Conservation (phyloP, 1,140 invertebrate genomes). For the Penaeus indicus region DNA sequence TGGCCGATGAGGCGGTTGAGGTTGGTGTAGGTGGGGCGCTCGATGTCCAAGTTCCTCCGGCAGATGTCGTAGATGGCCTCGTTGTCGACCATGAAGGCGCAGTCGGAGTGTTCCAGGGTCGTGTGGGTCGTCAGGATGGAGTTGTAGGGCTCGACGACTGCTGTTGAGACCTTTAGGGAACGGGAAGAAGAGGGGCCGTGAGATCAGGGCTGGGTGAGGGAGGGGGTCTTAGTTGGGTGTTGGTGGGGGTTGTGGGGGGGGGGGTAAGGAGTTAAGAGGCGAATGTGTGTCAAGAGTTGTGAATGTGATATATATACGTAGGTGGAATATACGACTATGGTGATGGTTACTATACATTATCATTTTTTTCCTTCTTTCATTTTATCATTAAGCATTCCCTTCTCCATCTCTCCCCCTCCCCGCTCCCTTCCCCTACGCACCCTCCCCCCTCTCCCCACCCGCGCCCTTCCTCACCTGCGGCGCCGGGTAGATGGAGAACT, state of each 20-base stretch:
- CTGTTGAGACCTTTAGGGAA: conserved; percentile 35
- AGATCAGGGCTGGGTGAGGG: not conserved
- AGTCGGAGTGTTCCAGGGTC: conserved; percentile 44
- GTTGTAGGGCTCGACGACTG: conserved; percentile 50
- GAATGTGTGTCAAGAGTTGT: too few relatives aligned
- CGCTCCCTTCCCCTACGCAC: too few relatives aligned
- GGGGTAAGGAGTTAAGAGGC: too few relatives aligned
- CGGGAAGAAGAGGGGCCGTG: not conserved
- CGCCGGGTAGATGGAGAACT: conserved; percentile 23
- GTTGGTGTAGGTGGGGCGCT: conserved; percentile 50
- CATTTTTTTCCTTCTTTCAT: too few relatives aligned
- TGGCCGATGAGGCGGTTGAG: conserved; percentile 48
- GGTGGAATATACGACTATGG: too few relatives aligned
- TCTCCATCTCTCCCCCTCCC: not conserved
- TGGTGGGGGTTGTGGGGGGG: too few relatives aligned
- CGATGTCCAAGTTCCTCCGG: conserved; percentile 51
- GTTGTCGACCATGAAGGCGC: conserved; percentile 48
- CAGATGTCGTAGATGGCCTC: conserved; percentile 54
- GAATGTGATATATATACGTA: too few relatives aligned
- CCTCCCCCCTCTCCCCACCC: not conserved
- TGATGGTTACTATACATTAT: too few relatives aligned
- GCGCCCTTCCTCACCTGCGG: not conserved
- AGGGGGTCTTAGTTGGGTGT: too few relatives aligned
- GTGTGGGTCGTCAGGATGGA: conserved; percentile 56
- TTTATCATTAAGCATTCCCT: too few relatives aligned